These are phyloP conservation scores for Pachycephala philippinensis DNA, from an alignment of 2,113 vertebrate species.

Conservation along the genomic window DNA sequence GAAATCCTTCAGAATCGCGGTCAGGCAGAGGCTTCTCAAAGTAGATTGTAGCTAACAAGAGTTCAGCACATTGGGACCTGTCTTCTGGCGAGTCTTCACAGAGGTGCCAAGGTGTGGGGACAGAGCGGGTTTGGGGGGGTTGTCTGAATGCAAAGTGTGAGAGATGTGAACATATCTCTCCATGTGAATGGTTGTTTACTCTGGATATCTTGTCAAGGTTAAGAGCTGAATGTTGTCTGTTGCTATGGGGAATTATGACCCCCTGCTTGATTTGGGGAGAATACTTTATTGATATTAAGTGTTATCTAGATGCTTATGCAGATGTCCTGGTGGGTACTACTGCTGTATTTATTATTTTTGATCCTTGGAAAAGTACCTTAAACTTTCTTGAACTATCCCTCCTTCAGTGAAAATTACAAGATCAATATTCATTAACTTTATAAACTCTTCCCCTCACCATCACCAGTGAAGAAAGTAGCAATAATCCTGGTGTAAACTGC, in stretches of 20 bases:
- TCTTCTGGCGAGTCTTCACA: background rate
- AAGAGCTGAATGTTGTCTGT: background rate
- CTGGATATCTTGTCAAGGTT: background rate
- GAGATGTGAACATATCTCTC: background rate
- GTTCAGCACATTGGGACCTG: background rate
- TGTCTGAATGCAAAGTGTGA: background rate
- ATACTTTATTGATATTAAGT: background rate
- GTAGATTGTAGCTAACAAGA: background rate
- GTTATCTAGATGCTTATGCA: background rate
- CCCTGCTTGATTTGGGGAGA: background rate
- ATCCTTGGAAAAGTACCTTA: background rate
- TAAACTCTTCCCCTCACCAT: background rate
- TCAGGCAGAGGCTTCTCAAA: conserved; percentile 14
- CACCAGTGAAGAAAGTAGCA: background rate
- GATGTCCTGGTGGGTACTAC: background rate
- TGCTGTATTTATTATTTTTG: background rate
- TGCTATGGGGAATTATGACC: background rate
- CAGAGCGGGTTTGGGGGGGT: background rate
- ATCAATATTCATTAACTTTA: background rate
- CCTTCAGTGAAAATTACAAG: background rate
- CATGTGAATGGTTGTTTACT: background rate
- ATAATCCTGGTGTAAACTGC: background rate
- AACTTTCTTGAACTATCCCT: background rate
- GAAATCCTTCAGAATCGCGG: background rate
- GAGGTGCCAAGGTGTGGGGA: background rate